These are phyloP conservation scores for Amphiura filiformis DNA, from an alignment of 35 echinoderm and acorn worm genomes.

Conservation along the genomic window DNA sequence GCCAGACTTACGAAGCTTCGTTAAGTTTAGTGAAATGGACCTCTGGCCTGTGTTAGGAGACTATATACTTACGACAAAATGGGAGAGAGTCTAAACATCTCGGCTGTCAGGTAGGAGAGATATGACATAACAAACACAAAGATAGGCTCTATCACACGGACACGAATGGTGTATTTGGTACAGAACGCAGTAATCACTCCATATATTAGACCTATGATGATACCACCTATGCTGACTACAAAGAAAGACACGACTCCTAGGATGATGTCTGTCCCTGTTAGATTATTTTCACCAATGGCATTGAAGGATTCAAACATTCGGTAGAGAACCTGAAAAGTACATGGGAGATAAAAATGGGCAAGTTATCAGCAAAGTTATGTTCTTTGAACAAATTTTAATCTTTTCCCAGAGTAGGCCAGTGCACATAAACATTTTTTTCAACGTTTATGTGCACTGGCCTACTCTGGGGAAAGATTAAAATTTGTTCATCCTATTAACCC, in stretches of 20 bases:
- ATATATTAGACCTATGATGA: slow-evolving; percentile 61
- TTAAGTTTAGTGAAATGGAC: no score
- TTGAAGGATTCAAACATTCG: slow-evolving; percentile 82
- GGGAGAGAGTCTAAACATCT: slow-evolving; percentile 80
- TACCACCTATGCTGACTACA: slow-evolving; percentile 82
- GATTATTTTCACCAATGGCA: slow-evolving; percentile 59
- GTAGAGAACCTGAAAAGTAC: slow-evolving; percentile 73
- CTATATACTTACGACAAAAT: slow-evolving; percentile 93
- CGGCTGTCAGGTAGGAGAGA: slow-evolving; percentile 83
- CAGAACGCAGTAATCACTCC: slow-evolving; percentile 79
- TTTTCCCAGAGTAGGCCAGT: no score
- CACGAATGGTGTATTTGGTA: slow-evolving; percentile 65
- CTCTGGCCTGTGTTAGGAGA: no score
- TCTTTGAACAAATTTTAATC: no score
- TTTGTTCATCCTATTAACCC: no score
- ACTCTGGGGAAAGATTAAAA: no score
- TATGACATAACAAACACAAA: slow-evolving; percentile 11
- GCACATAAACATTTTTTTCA: no score
- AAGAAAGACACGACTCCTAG: slow-evolving; percentile 91
- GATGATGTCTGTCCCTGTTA: slow-evolving; percentile 26
- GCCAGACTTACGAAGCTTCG: no score
- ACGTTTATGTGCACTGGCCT: no score
- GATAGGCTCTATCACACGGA: slow-evolving; percentile 86
- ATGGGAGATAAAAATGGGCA: background rate
- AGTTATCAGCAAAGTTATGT: no score